A percentile compares a stretch with the other conserved stretches of the same genome.
Evolutionary conservation across 2,888 invertebrate genomes (phyloP).

Genomic region (Augiades crinisus): DNA sequence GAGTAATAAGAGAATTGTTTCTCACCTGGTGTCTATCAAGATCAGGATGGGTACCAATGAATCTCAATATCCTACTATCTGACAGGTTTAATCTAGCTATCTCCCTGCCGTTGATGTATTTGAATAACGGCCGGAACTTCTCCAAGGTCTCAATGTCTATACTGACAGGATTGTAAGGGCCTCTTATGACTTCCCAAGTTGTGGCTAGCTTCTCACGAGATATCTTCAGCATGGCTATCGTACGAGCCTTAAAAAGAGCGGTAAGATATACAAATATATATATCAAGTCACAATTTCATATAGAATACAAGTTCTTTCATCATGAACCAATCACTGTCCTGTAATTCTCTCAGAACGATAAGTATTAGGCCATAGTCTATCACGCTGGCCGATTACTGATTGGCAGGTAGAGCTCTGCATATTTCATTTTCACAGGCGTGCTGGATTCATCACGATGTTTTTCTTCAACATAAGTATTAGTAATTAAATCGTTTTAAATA

Average conservation of each 20-base stretch:
- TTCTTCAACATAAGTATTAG: no score
- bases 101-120: constrained; percentile 60
- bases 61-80: constrained; percentile 55
- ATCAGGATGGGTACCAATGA: constrained; percentile 64
- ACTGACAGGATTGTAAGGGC: constrained; percentile 29
- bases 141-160: constrained; percentile 52
- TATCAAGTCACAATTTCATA: no score
- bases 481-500: no score
- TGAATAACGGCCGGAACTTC: constrained; percentile 63
- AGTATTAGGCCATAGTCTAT: no score
- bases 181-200: constrained; percentile 60
- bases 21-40: constrained; percentile 63
- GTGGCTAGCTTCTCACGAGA: constrained; percentile 58
- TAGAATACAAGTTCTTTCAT: no score
- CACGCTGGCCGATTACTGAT: no score
- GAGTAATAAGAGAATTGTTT: background rate
- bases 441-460: no score
- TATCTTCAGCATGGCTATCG: constrained; percentile 70
- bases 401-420: no score
- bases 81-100: constrained; percentile 60
- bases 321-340: no score
- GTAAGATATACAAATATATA: background rate
- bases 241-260: constrained; percentile 50
- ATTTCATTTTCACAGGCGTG: no score
- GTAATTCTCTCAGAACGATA: no score